Evolutionary conservation across 2,113 vertebrate species (phyloP).

Genomic region (Burhinus bistriatus): DNA sequence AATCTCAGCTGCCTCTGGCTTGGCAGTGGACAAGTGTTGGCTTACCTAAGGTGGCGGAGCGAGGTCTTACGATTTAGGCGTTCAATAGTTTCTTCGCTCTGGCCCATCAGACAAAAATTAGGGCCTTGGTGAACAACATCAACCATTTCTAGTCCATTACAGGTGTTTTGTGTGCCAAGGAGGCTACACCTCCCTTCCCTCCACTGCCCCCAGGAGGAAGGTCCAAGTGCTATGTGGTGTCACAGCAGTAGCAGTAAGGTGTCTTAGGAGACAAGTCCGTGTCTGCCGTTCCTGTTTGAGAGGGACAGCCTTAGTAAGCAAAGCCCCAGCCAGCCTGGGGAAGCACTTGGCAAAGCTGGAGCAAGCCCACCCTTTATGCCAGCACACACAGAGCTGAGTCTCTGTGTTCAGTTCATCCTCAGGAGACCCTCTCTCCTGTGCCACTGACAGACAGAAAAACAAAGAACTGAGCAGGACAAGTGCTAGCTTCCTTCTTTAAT

Average conservation of each 20-base stretch:
- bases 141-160: background rate
- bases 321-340: background rate
- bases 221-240: background rate
- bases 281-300: background rate
- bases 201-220: background rate
- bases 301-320: background rate
- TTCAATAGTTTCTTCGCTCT: background rate
- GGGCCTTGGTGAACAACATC: background rate
- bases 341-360: background rate
- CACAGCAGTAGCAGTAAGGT: background rate
- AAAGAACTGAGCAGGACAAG: background rate
- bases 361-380: background rate
- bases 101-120: background rate
- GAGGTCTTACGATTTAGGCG: background rate
- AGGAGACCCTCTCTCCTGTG: background rate
- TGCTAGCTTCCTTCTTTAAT: background rate
- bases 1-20: background rate
- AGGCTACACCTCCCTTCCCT: background rate
- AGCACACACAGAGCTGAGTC: background rate
- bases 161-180: background rate
- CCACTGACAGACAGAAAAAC: background rate
- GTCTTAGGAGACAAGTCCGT: background rate
- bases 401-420: background rate
- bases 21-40: background rate
- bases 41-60: background rate